Conservation (phyloP, 2,797 vertebrate species). For the Falco concolor region DNA sequence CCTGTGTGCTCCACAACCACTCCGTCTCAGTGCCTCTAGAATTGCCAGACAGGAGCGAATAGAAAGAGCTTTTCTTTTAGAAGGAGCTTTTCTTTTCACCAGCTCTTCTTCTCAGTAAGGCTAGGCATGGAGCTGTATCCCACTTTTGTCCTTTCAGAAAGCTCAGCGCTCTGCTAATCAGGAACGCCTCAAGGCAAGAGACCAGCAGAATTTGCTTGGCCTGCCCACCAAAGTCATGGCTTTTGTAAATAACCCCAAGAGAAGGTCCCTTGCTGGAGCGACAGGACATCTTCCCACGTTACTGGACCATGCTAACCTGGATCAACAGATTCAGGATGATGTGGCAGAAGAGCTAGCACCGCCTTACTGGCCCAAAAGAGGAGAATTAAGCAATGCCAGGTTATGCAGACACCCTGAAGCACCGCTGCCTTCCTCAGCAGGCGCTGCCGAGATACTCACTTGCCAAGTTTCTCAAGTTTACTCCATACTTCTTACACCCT, state of each 20-base stretch:
- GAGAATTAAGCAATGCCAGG: not conserved
- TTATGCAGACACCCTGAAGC: not conserved
- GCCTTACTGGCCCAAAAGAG: not conserved
- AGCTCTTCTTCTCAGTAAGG: not conserved
- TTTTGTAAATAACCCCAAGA: not conserved
- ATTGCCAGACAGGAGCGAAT: not conserved
- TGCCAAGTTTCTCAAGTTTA: not conserved
- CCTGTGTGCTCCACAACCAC: rapidly evolving
- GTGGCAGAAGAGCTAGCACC: not conserved
- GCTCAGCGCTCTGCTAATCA: not conserved
- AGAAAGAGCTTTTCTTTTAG: not conserved
- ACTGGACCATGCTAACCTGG: rapidly evolving
- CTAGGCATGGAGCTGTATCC: not conserved
- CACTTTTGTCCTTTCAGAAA: not conserved
- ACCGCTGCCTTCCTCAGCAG: rapidly evolving
- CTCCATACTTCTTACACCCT: not conserved
- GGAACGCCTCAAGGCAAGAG: rapidly evolving
- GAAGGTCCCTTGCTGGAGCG: not conserved
- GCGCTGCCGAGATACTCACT: not conserved
- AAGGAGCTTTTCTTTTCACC: not conserved
- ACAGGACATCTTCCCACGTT: not conserved
- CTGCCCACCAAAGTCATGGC: not conserved
- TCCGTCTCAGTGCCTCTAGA: not conserved
- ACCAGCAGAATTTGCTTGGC: not conserved
- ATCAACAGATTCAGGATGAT: not conserved